phyloP scores from a whole-genome alignment of 2,797 vertebrate species.

The Anisognathus igniventris region DNA sequence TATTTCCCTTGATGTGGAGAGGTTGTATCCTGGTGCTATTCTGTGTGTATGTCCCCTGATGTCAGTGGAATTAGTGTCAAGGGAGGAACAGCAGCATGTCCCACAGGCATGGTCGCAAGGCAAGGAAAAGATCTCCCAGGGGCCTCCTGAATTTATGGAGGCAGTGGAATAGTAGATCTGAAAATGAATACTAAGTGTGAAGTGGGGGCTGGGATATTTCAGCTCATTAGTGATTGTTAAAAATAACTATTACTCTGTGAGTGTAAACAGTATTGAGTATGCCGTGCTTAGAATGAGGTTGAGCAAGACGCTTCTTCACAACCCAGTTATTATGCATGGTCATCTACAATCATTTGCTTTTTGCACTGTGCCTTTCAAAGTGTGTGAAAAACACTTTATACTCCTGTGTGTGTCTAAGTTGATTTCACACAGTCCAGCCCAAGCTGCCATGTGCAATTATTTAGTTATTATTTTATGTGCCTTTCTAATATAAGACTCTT shows the following conservation, averaged over 20 bases:
- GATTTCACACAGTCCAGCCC: constrained; percentile 7
- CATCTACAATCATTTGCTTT: not conserved
- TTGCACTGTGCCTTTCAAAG: constrained; percentile 1
- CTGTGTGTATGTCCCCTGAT: not conserved
- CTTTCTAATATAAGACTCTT: not conserved
- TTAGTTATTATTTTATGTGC: not conserved
- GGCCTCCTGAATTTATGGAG: not conserved
- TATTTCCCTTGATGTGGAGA: not conserved
- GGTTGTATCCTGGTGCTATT: not conserved
- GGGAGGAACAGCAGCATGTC: not conserved
- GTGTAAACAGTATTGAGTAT: not conserved
- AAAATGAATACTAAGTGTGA: constrained; percentile 8
- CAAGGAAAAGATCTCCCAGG: not conserved
- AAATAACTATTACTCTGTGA: not conserved
- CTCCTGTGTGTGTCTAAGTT: not conserved
- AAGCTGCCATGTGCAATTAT: not conserved
- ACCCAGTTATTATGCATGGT: not conserved
- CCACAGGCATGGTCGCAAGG: not conserved
- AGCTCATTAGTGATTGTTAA: constrained; percentile 12
- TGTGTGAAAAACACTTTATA: constrained; percentile 15
- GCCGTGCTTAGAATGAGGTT: not conserved
- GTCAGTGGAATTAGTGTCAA: not conserved
- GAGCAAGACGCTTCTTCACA: not conserved
- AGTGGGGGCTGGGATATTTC: not conserved
- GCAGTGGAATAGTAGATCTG: not conserved